These are phyloP conservation scores for Oscheius sp. DNA, from an alignment of 2,888 invertebrate species.

Conservation along the genomic window DNA sequence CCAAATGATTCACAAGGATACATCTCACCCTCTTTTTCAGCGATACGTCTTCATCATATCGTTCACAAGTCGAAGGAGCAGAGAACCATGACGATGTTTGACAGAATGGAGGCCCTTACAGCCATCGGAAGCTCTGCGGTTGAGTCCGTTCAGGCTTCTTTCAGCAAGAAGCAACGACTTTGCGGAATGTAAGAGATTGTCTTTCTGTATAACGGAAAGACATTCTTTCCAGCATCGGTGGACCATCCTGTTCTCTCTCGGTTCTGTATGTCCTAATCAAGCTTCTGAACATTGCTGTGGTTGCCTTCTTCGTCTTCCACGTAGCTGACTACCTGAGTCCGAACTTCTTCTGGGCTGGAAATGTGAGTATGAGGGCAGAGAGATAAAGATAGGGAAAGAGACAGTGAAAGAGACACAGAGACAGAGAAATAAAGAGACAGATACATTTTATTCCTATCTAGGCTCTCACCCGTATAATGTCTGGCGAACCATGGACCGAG, in stretches of 20 bases:
- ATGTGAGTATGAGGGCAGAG: too few relatives aligned
- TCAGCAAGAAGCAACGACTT: background rate
- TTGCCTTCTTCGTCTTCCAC: background rate
- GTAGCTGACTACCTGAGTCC: constrained; percentile 1
- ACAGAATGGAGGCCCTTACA: background rate
- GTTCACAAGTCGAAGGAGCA: background rate
- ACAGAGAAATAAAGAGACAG: background rate
- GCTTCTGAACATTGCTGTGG: background rate
- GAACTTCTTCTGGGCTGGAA: constrained; percentile 1
- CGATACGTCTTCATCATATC: background rate
- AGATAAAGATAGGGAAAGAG: too few relatives aligned
- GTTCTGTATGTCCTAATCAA: constrained; percentile 7
- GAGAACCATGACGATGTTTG: background rate
- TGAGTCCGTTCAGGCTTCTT: background rate
- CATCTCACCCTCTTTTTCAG: background rate
- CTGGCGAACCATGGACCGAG: constrained; percentile 12
- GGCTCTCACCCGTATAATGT: background rate
- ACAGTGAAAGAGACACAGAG: too few relatives aligned
- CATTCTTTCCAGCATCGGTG: background rate
- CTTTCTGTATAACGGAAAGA: background rate
- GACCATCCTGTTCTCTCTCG: background rate
- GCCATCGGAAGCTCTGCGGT: background rate
- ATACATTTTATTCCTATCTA: constrained; percentile 1
- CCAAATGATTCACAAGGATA: background rate
- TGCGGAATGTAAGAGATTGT: background rate